Percentiles rank a stretch among this genome's conserved stretches.
Conservation (phyloP, 2,113 vertebrate species). For the Poecilia latipinna region DNA sequence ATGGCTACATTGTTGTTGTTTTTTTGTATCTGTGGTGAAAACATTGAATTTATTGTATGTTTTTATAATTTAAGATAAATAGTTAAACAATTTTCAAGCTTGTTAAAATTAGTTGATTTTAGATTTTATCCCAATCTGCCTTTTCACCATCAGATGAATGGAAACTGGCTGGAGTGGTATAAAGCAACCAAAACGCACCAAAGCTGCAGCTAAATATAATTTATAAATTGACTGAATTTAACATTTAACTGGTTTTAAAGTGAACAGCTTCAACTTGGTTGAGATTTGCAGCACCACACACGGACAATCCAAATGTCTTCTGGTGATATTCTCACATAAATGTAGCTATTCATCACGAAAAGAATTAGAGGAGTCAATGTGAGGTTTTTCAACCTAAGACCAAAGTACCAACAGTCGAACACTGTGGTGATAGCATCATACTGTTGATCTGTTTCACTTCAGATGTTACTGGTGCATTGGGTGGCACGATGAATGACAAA, state of each 20-base stretch:
- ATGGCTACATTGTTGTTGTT: too few relatives aligned
- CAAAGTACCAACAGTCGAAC: too few relatives aligned
- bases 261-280: background rate
- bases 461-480: background rate
- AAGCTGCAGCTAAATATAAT: background rate
- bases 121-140: background rate
- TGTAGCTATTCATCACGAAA: background rate
- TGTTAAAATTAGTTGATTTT: background rate
- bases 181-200: background rate
- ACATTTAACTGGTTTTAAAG: background rate
- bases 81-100: background rate
- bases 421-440: background rate
- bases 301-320: background rate
- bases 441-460: background rate
- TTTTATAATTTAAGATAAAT: background rate
- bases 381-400: background rate
- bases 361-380: background rate
- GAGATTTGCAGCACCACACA: background rate
- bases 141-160: too few relatives aligned
- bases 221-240: background rate
- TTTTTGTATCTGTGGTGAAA: background rate
- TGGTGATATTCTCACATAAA: background rate
- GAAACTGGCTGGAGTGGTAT: background rate
- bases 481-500: background rate
- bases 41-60: background rate